These are phyloP conservation scores for Pseudomyrmex dendroicus DNA, from an alignment of 1,140 invertebrate genomes.

Conservation along the genomic window DNA sequence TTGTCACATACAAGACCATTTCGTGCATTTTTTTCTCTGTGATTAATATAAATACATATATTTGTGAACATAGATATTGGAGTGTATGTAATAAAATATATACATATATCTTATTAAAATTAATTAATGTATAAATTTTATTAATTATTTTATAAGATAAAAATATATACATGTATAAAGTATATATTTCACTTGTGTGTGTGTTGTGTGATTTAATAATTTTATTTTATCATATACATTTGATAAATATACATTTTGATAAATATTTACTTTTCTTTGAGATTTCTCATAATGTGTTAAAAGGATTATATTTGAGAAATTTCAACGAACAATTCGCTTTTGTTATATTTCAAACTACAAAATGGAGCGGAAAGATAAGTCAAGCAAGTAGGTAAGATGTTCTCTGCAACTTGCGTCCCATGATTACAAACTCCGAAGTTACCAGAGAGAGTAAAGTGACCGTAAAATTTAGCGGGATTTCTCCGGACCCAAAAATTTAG, in stretches of 20 bases:
- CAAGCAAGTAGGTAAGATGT: neutral
- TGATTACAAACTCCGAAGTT: constrained; percentile 25
- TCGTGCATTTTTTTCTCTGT: constrained; percentile 46
- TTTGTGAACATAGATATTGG: too few species aligned
- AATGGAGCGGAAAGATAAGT: neutral
- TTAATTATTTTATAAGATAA: too few species aligned
- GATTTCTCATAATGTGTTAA: neutral
- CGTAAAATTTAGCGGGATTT: constrained; percentile 61
- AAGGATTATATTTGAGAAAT: neutral
- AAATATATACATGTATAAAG: too few species aligned
- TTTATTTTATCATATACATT: too few species aligned
- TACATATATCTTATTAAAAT: too few species aligned
- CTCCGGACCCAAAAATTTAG: constrained; percentile 62
- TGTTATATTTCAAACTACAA: neutral
- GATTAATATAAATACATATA: neutral
- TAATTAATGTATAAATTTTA: too few species aligned
- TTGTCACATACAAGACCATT: constrained; percentile 73
- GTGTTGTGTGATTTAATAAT: too few species aligned
- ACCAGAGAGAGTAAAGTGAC: constrained; percentile 15
- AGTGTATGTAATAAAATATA: too few species aligned
- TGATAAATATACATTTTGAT: too few species aligned
- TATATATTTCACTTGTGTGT: too few species aligned
- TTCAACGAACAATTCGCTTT: neutral
- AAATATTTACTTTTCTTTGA: too few species aligned
- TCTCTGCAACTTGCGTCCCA: constrained; percentile 35